Evolutionary conservation across 2,797 vertebrate species (phyloP), one percentile per base, ranked within the genome.

Genomic region (Acipenser ruthenus): DNA sequence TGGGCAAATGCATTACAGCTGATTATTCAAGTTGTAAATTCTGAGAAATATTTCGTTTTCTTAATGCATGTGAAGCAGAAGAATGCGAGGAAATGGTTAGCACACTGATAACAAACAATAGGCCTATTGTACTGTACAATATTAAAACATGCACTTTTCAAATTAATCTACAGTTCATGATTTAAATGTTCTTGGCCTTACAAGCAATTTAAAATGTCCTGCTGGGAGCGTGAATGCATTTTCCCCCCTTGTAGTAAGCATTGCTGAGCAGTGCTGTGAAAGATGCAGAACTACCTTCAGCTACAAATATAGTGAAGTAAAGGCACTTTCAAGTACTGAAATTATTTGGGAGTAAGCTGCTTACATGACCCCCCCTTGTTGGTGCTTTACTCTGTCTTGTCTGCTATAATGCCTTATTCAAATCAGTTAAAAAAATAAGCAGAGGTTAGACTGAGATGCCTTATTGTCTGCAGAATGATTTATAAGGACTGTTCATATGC

Each of bases 281-380:
- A 11, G 11, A n/a, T 58, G 55, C 55, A 58, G 12, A 11, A 58
- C 10, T 58, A 55, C 55, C 55, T 58, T 58, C 4, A 58, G 55
- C 55, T 58, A 58, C 12, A n/a, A 58, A 58, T 58, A 13, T 58
- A 58, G 11, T 58, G n/a, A 58, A 58, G 55, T 58, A 58, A 58
- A 58, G 10, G 55, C 55, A 58, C 12, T 58, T 58, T 58, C 15
- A 58, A 58, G 12, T n/a, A 58, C n/a, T 58, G 55, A n/a, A 13
- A 58, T 58, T 58, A 58, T 58, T 58, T 58, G 11, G 15, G 55
- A n/a, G 10, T 58, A 7, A 11, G 12, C 52, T 58, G 10, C 55
- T 58, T 58, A 6, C 15, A 11, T 11, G 11, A 58, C 58, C 11
- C 7, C 55, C 15, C 12, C 11, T 10, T 58, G 55, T 9, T n/a